These are phyloP conservation scores for Holacanthus passer DNA, from an alignment of 2,113 vertebrate species.

Conservation along the genomic window DNA sequence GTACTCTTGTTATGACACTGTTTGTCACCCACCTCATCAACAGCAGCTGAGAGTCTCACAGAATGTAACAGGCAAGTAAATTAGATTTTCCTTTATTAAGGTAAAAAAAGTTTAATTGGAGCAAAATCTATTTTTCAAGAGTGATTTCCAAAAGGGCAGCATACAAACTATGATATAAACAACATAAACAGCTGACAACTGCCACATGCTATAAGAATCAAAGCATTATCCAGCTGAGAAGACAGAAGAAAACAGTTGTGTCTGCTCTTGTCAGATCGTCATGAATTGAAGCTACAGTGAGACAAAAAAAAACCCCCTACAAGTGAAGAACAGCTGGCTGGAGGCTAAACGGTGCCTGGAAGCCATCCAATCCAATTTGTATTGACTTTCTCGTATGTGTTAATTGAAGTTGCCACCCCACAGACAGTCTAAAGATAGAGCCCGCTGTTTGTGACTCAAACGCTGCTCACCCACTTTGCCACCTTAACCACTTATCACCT, in stretches of 20 bases:
- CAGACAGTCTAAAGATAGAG: conserved; percentile 66
- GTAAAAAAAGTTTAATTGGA: neutral
- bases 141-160: neutral
- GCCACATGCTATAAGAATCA: neutral
- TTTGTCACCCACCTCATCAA: neutral
- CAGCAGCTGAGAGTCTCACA: neutral
- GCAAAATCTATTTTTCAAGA: neutral
- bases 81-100: neutral
- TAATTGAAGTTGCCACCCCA: conserved; percentile 61
- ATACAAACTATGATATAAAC: neutral
- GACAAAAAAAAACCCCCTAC: neutral
- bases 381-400: conserved; percentile 62
- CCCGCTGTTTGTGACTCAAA: conserved; percentile 63
- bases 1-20: neutral
- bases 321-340: conserved; percentile 4
- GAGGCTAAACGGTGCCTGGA: neutral
- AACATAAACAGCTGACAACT: neutral
- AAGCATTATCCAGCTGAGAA: neutral
- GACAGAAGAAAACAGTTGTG: neutral
- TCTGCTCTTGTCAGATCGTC: neutral
- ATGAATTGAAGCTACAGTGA: neutral
- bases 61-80: neutral
- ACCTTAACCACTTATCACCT: conserved; percentile 52
- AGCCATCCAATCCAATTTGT: conserved; percentile 40
- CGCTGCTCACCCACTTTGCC: conserved; percentile 52